Percentiles rank a stretch among this genome's conserved stretches.
Conservation (phyloP, 2,797 vertebrate species). For the Oryzias sinensis region DNA sequence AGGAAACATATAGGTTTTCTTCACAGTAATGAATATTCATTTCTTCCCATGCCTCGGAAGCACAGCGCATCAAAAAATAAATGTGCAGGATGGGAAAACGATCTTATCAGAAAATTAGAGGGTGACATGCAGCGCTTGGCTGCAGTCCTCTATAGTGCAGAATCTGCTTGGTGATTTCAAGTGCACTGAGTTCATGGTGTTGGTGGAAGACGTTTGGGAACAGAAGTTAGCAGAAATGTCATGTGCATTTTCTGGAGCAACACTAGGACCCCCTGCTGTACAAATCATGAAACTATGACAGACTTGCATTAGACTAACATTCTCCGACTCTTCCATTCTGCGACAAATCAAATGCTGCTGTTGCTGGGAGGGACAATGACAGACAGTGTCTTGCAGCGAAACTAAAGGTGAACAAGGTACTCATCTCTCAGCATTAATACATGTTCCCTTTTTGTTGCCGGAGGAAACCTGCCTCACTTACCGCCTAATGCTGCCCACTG, state of each 20-base stretch:
- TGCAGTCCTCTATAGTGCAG: constrained; percentile 28
- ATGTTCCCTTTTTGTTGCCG: constrained; percentile 36
- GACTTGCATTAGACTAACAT: constrained; percentile 25
- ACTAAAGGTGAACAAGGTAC: constrained; percentile 42
- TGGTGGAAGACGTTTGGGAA: constrained; percentile 51
- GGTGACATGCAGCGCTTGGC: constrained; percentile 37
- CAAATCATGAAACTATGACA: constrained; percentile 42
- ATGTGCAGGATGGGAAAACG: constrained; percentile 42
- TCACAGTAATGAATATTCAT: constrained; percentile 69
- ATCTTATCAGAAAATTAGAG: constrained; percentile 62
- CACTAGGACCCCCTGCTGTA: constrained; percentile 39
- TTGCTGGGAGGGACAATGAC: constrained; percentile 24
- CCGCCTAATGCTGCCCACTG: constrained; percentile 22
- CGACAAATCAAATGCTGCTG: constrained; percentile 32
- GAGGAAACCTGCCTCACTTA: constrained; percentile 41
- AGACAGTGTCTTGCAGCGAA: constrained; percentile 25
- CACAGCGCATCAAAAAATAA: constrained; percentile 56
- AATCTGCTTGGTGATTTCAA: constrained; percentile 47
- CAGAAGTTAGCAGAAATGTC: constrained; percentile 52
- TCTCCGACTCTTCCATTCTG: constrained; percentile 13
- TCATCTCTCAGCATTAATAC: constrained; percentile 39
- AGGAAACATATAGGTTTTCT: constrained; percentile 58
- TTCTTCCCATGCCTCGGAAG: constrained; percentile 35
- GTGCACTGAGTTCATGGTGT: constrained; percentile 48
- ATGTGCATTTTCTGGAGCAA: constrained; percentile 47